Evolutionary conservation across 2,797 vertebrate species (phyloP), one percentile per base, ranked within the genome.

Genomic region (Poecilia velifera): DNA sequence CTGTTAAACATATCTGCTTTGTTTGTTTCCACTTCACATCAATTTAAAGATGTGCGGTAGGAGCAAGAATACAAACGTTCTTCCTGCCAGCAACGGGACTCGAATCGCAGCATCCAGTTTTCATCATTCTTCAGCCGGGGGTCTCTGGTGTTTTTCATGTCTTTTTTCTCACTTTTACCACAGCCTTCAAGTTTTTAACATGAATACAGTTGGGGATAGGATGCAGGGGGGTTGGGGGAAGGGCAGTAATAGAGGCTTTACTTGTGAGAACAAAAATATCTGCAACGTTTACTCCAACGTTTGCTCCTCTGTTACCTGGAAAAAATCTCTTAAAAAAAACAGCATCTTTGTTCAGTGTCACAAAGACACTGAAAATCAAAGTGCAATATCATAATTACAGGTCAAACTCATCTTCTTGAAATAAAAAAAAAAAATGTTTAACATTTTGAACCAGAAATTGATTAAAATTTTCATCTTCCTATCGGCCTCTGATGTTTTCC

Each of bases 1-100:
- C 39, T n/a, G 68, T 45, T 71, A 45, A 71, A 71, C 68, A 68
- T n/a, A 45, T 45, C 64, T 70, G 41, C 66, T 45, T n/a, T 71
- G 68, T 71, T 28, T 70, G 39, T 70, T 70, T 70, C 10, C 64
- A 22, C 8, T 66, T 66, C 64, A 66, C 64, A 66, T 66, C 7
- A 12, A 20, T 64, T 34, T 64, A 34, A 64, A 34, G 59, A 64
- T 36, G 28, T 64, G 59, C 8, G 34, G 64, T 22, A 22, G 18
- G 20, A 66, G 8, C 20, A 70, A 43, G 66, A 25, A 43, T 1
- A 70, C 20, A 70, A 70, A 70, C 20, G 12, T 70, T 16, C 22
- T 45, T 28, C 41, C 41, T 45, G 39, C 22, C 14, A 45, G 68
- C 41, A 71, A 71, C 14, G 14, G 22, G 22, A 45, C 5, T 45